Conservation (phyloP, 2,888 invertebrate genomes). For the Catocala fraxini region DNA sequence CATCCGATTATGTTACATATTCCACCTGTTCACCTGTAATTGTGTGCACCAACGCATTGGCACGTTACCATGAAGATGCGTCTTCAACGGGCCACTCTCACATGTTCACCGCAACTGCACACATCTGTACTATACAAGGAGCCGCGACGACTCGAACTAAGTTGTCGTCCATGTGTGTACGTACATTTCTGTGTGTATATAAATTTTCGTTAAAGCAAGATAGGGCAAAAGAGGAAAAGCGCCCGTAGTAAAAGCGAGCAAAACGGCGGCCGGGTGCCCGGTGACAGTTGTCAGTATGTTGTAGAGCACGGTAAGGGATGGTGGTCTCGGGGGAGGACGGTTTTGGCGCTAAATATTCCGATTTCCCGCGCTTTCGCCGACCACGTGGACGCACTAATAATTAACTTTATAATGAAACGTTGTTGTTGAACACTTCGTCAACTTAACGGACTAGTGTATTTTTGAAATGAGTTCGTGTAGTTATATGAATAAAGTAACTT, state of each 20-base stretch:
- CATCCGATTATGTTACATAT: conserved; percentile 57
- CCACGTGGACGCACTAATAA: conserved; percentile 68
- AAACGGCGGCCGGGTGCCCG: conserved; percentile 71
- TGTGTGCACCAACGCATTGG: conserved; percentile 75
- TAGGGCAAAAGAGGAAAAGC: conserved; percentile 82
- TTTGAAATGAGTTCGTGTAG: conserved; percentile 57
- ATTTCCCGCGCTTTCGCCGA: conserved; percentile 71
- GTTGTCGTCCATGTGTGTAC: conserved; percentile 74
- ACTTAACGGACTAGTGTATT: conserved; percentile 56
- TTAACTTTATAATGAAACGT: conserved; percentile 56
- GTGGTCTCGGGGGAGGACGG: conserved; percentile 69
- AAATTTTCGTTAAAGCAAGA: conserved; percentile 80
- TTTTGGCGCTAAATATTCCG: conserved; percentile 73
- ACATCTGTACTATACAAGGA: conserved; percentile 47
- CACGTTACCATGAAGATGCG: conserved; percentile 69
- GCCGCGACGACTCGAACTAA: conserved; percentile 58
- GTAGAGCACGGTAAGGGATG: conserved; percentile 74
- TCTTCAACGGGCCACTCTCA: conserved; percentile 60
- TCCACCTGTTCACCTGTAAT: conserved; percentile 49
- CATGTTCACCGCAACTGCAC: conserved; percentile 57
- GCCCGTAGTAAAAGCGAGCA: conserved; percentile 74
- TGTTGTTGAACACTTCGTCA: conserved; percentile 51
- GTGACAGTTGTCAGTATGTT: conserved; percentile 81
- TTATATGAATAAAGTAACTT: conserved; percentile 56
- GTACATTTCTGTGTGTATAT: conserved; percentile 71